These are phyloP conservation scores for Cepaea nemoralis DNA, from an alignment of 1,140 invertebrate species.

Conservation along the genomic window DNA sequence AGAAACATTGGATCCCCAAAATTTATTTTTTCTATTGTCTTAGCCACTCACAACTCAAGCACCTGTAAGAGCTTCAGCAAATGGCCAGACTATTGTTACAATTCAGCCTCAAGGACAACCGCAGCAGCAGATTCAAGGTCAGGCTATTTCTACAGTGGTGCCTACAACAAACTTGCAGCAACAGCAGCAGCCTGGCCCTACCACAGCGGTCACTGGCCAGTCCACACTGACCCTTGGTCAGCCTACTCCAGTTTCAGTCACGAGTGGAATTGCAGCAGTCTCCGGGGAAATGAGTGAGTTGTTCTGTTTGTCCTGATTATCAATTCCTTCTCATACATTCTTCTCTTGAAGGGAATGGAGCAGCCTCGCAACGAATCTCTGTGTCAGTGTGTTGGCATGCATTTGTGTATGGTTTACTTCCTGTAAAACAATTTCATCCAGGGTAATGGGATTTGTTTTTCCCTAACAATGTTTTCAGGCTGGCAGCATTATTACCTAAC, in stretches of 20 bases:
- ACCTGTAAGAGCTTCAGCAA: neutral
- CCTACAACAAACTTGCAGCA: constrained; percentile 17
- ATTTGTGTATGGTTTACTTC: too few relatives aligned
- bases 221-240: constrained; percentile 27
- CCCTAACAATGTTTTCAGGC: too few relatives aligned
- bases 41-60: constrained; percentile 30
- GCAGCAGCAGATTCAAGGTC: constrained; percentile 24
- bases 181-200: neutral
- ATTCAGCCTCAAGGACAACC: constrained; percentile 30
- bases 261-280: neutral
- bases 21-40: too few relatives aligned
- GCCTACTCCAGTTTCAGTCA: neutral
- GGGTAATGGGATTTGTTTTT: too few relatives aligned
- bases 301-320: too few relatives aligned
- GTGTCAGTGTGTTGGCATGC: neutral
- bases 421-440: too few relatives aligned
- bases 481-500: too few relatives aligned
- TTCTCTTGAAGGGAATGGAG: too few relatives aligned
- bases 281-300: constrained; percentile 37
- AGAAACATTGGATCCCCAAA: too few relatives aligned
- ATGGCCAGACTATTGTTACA: constrained; percentile 36
- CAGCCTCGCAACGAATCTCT: too few relatives aligned
- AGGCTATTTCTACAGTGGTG: constrained; percentile 16
- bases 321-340: too few relatives aligned
- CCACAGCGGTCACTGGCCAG: neutral